Conservation (phyloP, 2,797 vertebrate species). For the Coluber constrictor region DNA sequence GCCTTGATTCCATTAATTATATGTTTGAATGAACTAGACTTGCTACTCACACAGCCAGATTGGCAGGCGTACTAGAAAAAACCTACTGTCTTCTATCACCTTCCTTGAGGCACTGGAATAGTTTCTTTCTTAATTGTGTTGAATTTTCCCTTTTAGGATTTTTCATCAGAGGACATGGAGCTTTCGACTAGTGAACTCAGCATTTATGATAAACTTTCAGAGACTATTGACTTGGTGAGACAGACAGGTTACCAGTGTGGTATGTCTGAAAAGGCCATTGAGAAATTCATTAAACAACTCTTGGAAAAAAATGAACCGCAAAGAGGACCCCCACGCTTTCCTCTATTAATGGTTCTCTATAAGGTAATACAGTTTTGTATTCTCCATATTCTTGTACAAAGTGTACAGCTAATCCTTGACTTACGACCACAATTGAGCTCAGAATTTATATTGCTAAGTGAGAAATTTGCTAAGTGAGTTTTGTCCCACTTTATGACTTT, state of each 20-base stretch:
- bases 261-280: constrained; percentile 92
- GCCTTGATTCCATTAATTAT: not conserved
- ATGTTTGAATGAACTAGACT: not conserved
- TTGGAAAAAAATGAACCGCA: constrained; percentile 91
- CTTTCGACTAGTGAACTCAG: constrained; percentile 85
- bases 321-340: constrained; percentile 83
- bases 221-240: constrained; percentile 90
- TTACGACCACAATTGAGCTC: not conserved
- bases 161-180: constrained; percentile 76
- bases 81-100: not conserved
- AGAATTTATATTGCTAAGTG: not conserved
- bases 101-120: not conserved
- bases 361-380: constrained; percentile 73
- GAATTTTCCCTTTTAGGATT: constrained; percentile 57
- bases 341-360: constrained; percentile 76
- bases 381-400: not conserved
- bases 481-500: not conserved
- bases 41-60: not conserved
- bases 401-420: not conserved
- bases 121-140: not conserved
- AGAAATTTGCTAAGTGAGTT: not conserved
- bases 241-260: constrained; percentile 93
- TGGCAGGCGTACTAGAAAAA: not conserved
- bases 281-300: constrained; percentile 92
- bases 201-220: constrained; percentile 91